These are phyloP conservation scores for Sitta carolinensis DNA, from an alignment of 2,797 vertebrate genomes.

Conservation along the genomic window DNA sequence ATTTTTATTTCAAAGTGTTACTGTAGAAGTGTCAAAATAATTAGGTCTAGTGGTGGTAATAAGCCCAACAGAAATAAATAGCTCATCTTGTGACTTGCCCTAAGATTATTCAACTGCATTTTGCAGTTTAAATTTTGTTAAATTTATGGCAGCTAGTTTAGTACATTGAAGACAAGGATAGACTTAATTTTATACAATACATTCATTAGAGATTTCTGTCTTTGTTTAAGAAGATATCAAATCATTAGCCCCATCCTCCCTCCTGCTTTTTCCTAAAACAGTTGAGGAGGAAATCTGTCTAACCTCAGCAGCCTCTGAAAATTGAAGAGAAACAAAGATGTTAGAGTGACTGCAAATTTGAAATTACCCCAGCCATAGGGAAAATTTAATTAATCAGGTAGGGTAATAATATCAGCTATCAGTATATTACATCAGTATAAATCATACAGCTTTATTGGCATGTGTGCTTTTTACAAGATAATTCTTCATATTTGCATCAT, in stretches of 20 bases:
- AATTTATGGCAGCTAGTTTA: neutral
- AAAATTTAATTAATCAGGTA: neutral
- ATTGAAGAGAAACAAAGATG: neutral
- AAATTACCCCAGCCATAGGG: neutral
- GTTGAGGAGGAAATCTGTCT: neutral
- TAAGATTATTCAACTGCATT: neutral
- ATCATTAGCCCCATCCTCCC: neutral
- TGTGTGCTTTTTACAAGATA: neutral
- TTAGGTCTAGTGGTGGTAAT: neutral
- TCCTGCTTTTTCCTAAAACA: neutral
- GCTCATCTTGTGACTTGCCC: neutral
- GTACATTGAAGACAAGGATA: neutral
- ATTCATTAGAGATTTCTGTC: neutral
- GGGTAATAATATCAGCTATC: neutral
- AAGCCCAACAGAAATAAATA: conserved; percentile 22
- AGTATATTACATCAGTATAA: neutral
- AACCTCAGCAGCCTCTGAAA: neutral
- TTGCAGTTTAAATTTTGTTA: neutral
- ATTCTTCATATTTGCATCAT: neutral
- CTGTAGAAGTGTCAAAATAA: conserved; percentile 2
- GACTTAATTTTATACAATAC: neutral
- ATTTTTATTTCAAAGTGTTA: neutral
- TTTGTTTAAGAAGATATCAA: neutral
- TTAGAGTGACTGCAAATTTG: neutral
- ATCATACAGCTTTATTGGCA: neutral